A percentile compares a stretch with the other conserved stretches of the same genome.
Evolutionary conservation across 2,888 invertebrate genomes (phyloP).

Genomic region (Caenorhabditis wallacei): DNA sequence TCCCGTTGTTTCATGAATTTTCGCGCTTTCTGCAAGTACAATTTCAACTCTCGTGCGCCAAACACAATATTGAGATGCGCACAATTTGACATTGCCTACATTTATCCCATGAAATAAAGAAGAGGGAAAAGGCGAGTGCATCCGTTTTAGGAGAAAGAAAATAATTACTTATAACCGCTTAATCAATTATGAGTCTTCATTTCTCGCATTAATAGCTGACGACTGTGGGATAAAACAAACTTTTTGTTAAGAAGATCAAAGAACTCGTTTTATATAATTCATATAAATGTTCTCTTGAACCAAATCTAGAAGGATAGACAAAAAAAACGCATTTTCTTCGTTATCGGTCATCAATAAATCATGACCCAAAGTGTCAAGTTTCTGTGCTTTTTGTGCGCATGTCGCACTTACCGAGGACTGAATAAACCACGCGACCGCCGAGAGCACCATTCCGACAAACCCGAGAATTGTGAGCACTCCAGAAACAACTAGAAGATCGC

Average conservation of each 20-base stretch:
- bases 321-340: conserved; percentile 33
- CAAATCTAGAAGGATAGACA: not conserved
- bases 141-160: not conserved
- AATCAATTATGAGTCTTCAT: conserved; percentile 46
- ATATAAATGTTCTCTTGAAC: not conserved
- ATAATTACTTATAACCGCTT: conserved; percentile 17
- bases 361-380: conserved; percentile 40
- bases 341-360: conserved; percentile 52
- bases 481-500: conserved; percentile 69
- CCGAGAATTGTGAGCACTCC: conserved; percentile 68
- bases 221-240: conserved; percentile 56
- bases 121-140: not conserved
- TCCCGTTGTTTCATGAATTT: conserved; percentile 58
- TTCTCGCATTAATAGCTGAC: conserved; percentile 47
- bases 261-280: not conserved
- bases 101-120: not conserved
- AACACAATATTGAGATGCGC: not conserved
- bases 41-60: conserved; percentile 22
- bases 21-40: conserved; percentile 50
- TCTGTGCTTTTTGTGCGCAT: conserved; percentile 7
- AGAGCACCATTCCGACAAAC: conserved; percentile 72
- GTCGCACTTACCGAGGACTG: conserved; percentile 68
- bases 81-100: conserved; percentile 37
- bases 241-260: conserved; percentile 3
- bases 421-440: conserved; percentile 71